Conservation (phyloP, 1,140 invertebrate genomes). For the Cylas formicarius region DNA sequence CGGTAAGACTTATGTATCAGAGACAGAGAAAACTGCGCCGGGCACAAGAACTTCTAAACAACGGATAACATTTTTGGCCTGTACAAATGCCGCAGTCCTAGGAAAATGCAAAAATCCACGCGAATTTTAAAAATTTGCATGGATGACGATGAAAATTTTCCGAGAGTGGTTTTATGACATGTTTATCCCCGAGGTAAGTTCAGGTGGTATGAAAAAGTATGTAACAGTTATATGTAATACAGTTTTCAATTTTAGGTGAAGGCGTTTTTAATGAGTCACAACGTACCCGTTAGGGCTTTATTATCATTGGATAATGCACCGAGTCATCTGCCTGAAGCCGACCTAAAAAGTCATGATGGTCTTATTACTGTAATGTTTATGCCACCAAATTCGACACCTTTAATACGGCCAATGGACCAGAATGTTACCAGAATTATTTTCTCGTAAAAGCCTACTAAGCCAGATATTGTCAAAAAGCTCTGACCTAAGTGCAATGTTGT, state of each 20-base stretch:
- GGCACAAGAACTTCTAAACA: slow-evolving; percentile 27
- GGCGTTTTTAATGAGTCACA: slow-evolving; percentile 6
- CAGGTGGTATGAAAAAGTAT: slow-evolving; percentile 22
- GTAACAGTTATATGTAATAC: slow-evolving; percentile 12
- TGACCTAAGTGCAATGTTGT: too few species aligned
- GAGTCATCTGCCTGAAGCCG: slow-evolving; percentile 11
- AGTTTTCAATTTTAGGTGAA: too few species aligned
- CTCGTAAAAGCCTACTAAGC: slow-evolving; percentile 9
- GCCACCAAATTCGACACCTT: slow-evolving; percentile 13
- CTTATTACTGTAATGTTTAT: slow-evolving; percentile 9
- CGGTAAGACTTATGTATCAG: slow-evolving; percentile 1
- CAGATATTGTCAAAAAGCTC: neutral
- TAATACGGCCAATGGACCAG: slow-evolving; percentile 15
- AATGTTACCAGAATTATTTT: slow-evolving; percentile 13
- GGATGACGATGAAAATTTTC: slow-evolving; percentile 24
- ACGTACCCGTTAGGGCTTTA: slow-evolving; percentile 13
- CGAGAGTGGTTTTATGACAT: slow-evolving; percentile 29
- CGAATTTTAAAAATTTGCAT: too few species aligned
- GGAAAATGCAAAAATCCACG: slow-evolving; percentile 32
- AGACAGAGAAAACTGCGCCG: slow-evolving; percentile 14
- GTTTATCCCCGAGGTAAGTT: slow-evolving; percentile 33
- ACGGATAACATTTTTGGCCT: slow-evolving; percentile 27
- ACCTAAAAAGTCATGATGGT: slow-evolving; percentile 17
- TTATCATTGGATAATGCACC: slow-evolving; percentile 22
- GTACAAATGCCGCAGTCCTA: slow-evolving; percentile 29